Percentiles rank a stretch among this genome's conserved stretches.
Evolutionary conservation across 2,113 vertebrate genomes (phyloP).

Genomic region (Morone chrysops): DNA sequence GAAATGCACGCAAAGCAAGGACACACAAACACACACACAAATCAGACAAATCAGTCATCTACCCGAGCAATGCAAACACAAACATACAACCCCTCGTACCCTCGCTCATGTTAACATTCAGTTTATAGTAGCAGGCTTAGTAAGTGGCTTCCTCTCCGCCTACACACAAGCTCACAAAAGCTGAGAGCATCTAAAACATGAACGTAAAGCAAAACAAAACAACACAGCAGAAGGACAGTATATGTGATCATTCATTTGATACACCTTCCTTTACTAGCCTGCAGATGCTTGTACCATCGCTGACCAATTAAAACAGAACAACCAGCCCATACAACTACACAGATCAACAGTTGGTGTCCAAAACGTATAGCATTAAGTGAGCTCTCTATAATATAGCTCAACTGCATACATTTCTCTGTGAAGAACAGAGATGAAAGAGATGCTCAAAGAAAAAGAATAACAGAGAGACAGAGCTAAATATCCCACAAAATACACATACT

Average conservation of each 20-base stretch:
- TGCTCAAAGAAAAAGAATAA: not conserved
- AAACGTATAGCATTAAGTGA: not conserved
- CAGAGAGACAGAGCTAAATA: not conserved
- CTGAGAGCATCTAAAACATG: conserved; percentile 13
- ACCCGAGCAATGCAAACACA: conserved; percentile 51
- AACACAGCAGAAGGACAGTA: not conserved
- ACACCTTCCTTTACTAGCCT: not conserved
- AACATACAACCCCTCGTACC: conserved; percentile 42
- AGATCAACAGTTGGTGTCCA: not conserved
- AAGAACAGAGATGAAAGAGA: not conserved
- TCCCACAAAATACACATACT: not conserved
- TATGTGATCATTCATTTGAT: conserved; percentile 9
- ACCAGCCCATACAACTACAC: no score
- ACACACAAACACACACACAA: conserved; percentile 59
- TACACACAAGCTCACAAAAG: conserved; percentile 22
- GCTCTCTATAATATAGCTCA: not conserved
- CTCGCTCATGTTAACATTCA: conserved; percentile 57
- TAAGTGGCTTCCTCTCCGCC: conserved; percentile 57
- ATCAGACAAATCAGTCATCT: conserved; percentile 50
- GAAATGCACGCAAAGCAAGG: conserved; percentile 53
- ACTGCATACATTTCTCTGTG: not conserved
- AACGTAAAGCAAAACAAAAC: not conserved
- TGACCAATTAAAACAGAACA: not conserved
- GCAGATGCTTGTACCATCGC: not conserved
- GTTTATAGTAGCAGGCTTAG: conserved; percentile 27